Base-by-base conservation (phyloP, 2,797 vertebrate genomes). In the Paguma larvata region DNA sequence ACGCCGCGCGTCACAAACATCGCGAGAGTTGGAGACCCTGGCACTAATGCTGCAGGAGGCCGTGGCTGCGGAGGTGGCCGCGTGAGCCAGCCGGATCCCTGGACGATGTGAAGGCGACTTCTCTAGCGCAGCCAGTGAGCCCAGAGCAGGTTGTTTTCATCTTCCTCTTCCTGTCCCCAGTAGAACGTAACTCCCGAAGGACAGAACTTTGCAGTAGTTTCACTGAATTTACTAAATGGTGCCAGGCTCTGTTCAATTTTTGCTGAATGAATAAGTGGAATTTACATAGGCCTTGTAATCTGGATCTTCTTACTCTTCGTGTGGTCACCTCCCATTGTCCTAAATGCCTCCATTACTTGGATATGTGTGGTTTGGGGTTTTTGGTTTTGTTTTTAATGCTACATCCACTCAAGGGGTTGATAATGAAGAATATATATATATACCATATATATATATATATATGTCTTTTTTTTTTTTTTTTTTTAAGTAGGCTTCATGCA, bases 71-170 rank as follows among this genome's bases (percentile, higher is more conserved):
- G 0, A 6, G 6, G 23, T 4, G 70, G 23, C 23, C 3, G 3
- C 3, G 70, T 4, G 70, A 44, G 70, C 13, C 70, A 27, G 12
- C 13, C 70, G 2, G 70, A 73, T 23, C 3, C 13, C 13, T 7
- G 70, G 14, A 15, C 13, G 0, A 7, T 14, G 23, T 14, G 25
- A 44, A 15, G 72, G 14, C 3, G 70, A 27, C 72, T 44, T 8
- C 44, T 44, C 23, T 44, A 73, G 72, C 27, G 72, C 38, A 27
- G 38, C 25, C 72, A 27, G 23, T 44, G 38, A 1, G 78, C 77
- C 48, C 32, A 75, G n/a, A 86, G 70, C 88, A 89, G 53, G 32
- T 65, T 38, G 63, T 77, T 90, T 68, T 90, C 27, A 56, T 59
- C 48, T 93, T 8, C 25, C 27, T 59, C 48, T 56, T 44, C 48